phyloP scores from a whole-genome alignment of 2,888 invertebrate genomes.

The Cenopis cana region DNA sequence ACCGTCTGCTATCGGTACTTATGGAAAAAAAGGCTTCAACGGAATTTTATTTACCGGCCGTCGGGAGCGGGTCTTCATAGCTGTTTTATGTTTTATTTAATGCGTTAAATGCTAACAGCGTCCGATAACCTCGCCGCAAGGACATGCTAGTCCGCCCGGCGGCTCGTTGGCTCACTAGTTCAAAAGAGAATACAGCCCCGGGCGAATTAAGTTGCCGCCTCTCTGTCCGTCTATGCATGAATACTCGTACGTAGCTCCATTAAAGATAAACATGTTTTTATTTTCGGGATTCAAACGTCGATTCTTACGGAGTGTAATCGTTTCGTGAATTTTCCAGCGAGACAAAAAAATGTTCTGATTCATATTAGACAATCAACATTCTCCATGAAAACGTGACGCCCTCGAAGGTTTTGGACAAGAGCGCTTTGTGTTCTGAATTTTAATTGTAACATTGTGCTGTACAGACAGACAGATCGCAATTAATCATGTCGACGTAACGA shows the following conservation, averaged over 20 bases:
- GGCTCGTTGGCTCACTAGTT: constrained; percentile 60
- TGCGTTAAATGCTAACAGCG: constrained; percentile 81
- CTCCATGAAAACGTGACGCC: constrained; percentile 44
- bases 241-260: not conserved
- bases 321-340: not conserved
- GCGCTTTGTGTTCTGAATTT: constrained; percentile 48
- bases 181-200: constrained; percentile 58
- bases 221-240: constrained; percentile 47
- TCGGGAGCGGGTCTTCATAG: constrained; percentile 78
- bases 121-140: constrained; percentile 82
- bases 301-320: not conserved
- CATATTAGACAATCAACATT: constrained; percentile 25
- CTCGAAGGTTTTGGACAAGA: constrained; percentile 52
- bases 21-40: constrained; percentile 78
- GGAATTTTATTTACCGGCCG: constrained; percentile 78
- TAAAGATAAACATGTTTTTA: not conserved
- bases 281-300: not conserved
- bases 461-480: constrained; percentile 59
- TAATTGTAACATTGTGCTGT: constrained; percentile 57
- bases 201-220: constrained; percentile 63
- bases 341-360: constrained; percentile 30
- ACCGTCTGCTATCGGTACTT: constrained; percentile 79
- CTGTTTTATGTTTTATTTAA: constrained; percentile 76
- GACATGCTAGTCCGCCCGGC: constrained; percentile 70
- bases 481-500: constrained; percentile 63